A percentile compares a stretch with the other conserved stretches of the same genome.
Conservation (phyloP, 64 coral and sea anemone species). For the Stichodactyla mertensii region DNA sequence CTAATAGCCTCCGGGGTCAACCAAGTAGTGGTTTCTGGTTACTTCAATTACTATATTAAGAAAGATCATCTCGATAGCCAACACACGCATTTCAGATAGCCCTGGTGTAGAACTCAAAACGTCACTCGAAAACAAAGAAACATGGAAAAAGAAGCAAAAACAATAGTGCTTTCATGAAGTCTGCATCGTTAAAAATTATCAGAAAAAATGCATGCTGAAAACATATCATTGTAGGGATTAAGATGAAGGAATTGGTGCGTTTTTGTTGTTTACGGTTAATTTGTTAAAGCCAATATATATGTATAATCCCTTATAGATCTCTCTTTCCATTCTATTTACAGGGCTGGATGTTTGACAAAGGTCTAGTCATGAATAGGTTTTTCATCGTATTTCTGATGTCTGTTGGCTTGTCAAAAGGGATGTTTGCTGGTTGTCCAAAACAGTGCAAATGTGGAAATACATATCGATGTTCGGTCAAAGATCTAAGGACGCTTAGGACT, state of each 20-base stretch:
- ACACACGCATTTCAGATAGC: background rate
- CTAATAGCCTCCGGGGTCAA: background rate
- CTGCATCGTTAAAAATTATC: background rate
- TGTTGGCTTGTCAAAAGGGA: background rate
- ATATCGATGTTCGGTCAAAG: constrained; percentile 21
- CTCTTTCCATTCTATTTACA: background rate
- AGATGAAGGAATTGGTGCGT: background rate
- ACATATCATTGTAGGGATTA: background rate
- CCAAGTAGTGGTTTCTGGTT: background rate
- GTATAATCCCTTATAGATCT: background rate
- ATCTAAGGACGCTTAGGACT: constrained; percentile 31
- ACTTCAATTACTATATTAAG: background rate
- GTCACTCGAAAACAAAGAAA: background rate
- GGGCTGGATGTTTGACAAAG: background rate
- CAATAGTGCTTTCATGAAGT: background rate
- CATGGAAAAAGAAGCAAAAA: background rate
- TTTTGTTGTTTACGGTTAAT: background rate
- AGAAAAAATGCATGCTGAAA: background rate
- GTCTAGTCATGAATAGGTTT: background rate
- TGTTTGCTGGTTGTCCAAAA: constrained; percentile 25
- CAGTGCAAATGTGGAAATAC: constrained; percentile 55
- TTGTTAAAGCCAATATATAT: background rate
- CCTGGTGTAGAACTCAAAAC: background rate
- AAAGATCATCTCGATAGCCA: background rate
- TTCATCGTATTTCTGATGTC: background rate